These are phyloP conservation scores for Xylota segnis DNA, from an alignment of 2,888 invertebrate species.

Conservation along the genomic window DNA sequence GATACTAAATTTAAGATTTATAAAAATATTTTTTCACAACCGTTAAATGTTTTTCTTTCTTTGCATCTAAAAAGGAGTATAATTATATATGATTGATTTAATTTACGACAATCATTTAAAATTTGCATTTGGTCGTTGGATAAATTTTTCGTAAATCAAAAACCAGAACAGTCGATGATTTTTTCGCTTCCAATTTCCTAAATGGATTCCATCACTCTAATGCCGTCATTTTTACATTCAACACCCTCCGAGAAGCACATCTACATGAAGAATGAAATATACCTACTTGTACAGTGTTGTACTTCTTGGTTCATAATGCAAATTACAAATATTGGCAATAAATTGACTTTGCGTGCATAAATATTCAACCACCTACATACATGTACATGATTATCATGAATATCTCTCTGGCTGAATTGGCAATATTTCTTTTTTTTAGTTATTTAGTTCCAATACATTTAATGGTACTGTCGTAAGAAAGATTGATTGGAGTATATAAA, in stretches of 20 bases:
- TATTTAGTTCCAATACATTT: constrained; percentile 27
- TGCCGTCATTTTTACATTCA: neutral
- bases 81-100: too few relatives aligned
- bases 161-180: neutral
- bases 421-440: constrained; percentile 45
- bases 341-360: constrained; percentile 36
- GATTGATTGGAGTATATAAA: constrained; percentile 43
- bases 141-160: constrained; percentile 14
- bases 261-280: neutral
- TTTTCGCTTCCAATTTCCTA: neutral
- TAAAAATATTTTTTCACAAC: too few relatives aligned
- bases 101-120: too few relatives aligned
- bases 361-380: constrained; percentile 34
- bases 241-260: neutral
- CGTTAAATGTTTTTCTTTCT: too few relatives aligned
- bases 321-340: constrained; percentile 43
- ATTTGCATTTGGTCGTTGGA: too few relatives aligned
- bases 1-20: too few relatives aligned
- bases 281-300: neutral
- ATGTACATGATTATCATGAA: constrained; percentile 25
- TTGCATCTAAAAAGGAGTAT: too few relatives aligned
- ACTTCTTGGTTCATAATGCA: constrained; percentile 11
- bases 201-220: constrained; percentile 14
- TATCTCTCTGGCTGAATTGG: constrained; percentile 24
- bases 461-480: constrained; percentile 35